Conservation (phyloP, 1,140 invertebrate species). For the Magallana ariakensis region DNA sequence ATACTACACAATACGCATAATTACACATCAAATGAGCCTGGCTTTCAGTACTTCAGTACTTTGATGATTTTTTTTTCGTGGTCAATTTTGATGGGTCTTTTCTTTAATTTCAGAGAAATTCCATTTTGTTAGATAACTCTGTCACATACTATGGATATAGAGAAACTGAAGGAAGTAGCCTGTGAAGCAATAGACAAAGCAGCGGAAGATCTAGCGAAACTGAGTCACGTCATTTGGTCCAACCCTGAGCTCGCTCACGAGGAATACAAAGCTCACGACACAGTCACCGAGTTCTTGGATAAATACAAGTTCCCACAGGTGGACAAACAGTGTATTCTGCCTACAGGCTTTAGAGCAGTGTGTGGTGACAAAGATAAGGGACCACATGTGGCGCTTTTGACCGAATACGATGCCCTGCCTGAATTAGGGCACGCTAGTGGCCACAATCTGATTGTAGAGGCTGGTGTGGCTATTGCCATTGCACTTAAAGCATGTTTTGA, state of each 20-base stretch:
- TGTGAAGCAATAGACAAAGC: constrained; percentile 36
- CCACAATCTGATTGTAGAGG: constrained; percentile 77
- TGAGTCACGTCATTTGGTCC: constrained; percentile 63
- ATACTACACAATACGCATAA: no score
- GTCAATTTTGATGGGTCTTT: no score
- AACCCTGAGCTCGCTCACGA: constrained; percentile 66
- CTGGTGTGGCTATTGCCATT: constrained; percentile 69
- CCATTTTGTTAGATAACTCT: no score
- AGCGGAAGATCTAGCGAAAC: constrained; percentile 24
- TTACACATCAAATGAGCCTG: no score
- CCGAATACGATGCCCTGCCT: constrained; percentile 77
- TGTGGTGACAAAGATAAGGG: constrained; percentile 52
- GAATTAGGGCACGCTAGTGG: constrained; percentile 77
- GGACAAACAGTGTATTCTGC: constrained; percentile 57
- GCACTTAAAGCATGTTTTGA: constrained; percentile 70
- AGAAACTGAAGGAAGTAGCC: constrained; percentile 37
- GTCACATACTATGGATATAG: background rate
- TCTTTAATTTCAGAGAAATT: no score
- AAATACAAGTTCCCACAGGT: constrained; percentile 67
- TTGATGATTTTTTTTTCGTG: no score
- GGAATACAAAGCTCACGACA: constrained; percentile 67
- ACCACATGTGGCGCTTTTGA: constrained; percentile 71
- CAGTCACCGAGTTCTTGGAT: constrained; percentile 62
- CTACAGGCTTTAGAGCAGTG: constrained; percentile 68
- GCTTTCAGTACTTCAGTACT: no score